phyloP scores from a whole-genome alignment of 2,888 invertebrate species.

The Seladonia tumulorum region DNA sequence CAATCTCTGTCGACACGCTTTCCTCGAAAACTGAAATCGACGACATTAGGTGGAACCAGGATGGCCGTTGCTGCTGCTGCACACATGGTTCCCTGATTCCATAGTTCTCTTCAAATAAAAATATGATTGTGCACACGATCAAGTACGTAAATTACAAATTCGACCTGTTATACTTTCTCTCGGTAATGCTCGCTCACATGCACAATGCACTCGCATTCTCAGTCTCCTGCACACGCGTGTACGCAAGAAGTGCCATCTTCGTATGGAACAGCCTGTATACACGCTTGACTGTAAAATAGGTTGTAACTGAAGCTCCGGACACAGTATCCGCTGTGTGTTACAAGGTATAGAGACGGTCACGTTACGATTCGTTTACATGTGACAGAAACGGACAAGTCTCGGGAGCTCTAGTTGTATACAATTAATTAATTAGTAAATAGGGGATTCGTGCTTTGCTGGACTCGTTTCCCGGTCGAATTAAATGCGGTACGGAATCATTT shows the following conservation, averaged over 20 bases:
- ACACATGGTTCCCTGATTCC: background rate
- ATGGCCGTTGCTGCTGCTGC: background rate
- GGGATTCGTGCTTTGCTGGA: conserved; percentile 15
- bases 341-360: background rate
- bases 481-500: conserved; percentile 40
- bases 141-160: conserved; percentile 66
- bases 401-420: conserved; percentile 20
- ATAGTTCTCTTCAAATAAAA: conserved; percentile 51
- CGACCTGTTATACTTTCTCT: conserved; percentile 57
- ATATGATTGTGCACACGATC: conserved; percentile 72
- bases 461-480: conserved; percentile 20
- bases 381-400: background rate
- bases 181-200: conserved; percentile 36
- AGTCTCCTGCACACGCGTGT: conserved; percentile 57
- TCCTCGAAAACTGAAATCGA: conserved; percentile 7
- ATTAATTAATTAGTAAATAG: conserved; percentile 47
- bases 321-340: background rate
- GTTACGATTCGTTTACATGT: background rate
- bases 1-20: conserved; percentile 16
- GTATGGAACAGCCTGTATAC: conserved; percentile 13
- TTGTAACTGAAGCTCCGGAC: conserved; percentile 19
- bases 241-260: background rate
- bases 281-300: conserved; percentile 53
- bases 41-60: background rate
- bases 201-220: conserved; percentile 59